phyloP scores from a whole-genome alignment of 2,113 vertebrate species.

The Taxidea taxus region DNA sequence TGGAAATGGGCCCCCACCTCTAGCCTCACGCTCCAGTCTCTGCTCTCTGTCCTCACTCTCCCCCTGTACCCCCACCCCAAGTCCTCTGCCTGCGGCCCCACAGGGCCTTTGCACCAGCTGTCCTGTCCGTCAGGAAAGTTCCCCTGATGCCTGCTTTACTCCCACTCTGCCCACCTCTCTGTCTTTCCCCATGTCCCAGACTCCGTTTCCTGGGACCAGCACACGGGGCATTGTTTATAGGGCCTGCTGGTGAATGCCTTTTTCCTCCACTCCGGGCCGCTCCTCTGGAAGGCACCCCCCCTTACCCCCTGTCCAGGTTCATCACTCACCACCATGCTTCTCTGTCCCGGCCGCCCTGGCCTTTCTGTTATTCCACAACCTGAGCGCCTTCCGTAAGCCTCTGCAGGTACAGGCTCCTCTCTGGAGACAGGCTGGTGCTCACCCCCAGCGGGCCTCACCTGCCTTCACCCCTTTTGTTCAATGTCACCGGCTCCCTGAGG shows the following conservation, averaged over 20 bases:
- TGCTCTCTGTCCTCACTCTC: fast-evolving
- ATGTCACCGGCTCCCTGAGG: background rate
- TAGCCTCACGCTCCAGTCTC: background rate
- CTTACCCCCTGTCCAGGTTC: too few species aligned
- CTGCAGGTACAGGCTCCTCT: background rate
- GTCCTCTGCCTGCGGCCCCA: background rate
- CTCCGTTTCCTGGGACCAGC: background rate
- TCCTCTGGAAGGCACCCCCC: background rate
- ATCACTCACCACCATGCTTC: background rate
- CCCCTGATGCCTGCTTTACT: too few species aligned
- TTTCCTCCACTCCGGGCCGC: background rate
- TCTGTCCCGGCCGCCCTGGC: background rate
- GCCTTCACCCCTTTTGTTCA: background rate
- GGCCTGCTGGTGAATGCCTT: background rate
- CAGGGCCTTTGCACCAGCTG: background rate
- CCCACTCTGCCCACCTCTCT: background rate
- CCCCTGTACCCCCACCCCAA: fast-evolving
- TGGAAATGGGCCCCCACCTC: background rate
- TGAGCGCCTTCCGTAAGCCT: background rate
- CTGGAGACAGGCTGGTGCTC: background rate
- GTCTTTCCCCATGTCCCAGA: background rate
- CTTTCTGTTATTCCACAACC: background rate
- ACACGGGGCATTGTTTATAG: background rate
- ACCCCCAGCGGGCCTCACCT: background rate
- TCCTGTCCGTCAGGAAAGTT: background rate